Conservation (phyloP, 1,140 invertebrate species). For the Tetramorium parvispinum region DNA sequence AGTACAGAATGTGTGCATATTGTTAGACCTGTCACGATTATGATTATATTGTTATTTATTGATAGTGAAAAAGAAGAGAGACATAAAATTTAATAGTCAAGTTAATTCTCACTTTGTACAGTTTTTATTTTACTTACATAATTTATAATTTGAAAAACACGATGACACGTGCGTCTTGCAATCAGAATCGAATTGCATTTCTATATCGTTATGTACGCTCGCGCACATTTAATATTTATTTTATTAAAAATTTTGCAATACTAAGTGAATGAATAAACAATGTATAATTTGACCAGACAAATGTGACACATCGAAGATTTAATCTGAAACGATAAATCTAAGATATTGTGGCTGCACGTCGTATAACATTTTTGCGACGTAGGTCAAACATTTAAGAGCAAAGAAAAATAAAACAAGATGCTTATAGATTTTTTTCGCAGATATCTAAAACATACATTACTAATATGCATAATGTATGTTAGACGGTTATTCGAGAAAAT, state of each 20-base stretch:
- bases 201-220: not conserved
- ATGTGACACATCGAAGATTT: constrained; percentile 7
- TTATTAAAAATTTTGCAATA: constrained; percentile 25
- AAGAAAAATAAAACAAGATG: constrained; percentile 26
- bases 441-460: constrained; percentile 33
- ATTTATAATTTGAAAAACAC: constrained; percentile 42
- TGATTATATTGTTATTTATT: constrained; percentile 30
- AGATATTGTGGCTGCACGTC: not conserved
- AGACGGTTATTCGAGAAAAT: constrained; percentile 36
- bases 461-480: constrained; percentile 1
- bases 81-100: constrained; percentile 31
- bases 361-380: not conserved
- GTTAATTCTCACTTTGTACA: constrained; percentile 61
- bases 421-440: not conserved
- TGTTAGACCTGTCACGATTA: constrained; percentile 66
- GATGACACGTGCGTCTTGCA: not conserved
- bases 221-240: not conserved
- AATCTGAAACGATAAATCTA: not conserved
- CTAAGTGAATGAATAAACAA: not conserved
- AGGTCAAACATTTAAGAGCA: not conserved
- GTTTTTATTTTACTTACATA: constrained; percentile 37
- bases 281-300: not conserved
- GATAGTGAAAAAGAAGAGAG: constrained; percentile 31
- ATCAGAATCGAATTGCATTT: constrained; percentile 5
- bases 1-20: constrained; percentile 75